Percentiles rank a stretch among this genome's conserved stretches.
Evolutionary conservation across 1,140 invertebrate species (phyloP).

Genomic region (Goniozus legneri): DNA sequence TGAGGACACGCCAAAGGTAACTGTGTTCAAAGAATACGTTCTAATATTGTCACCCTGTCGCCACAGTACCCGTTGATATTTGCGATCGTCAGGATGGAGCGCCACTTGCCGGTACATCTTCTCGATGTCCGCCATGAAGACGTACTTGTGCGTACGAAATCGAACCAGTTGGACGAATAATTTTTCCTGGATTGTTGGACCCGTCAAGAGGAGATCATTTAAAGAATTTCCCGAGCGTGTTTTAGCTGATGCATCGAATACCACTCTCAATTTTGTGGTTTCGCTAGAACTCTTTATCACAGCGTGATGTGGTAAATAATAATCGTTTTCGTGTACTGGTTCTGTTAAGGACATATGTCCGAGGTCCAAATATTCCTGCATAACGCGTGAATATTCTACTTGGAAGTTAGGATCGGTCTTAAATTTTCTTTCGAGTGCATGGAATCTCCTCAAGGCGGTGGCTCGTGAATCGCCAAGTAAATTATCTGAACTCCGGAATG

Average conservation of each 20-base stretch:
- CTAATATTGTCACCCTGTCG: neutral
- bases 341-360: slow-evolving; percentile 33
- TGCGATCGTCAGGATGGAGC: neutral
- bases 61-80: slow-evolving; percentile 5
- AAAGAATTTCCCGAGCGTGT: slow-evolving; percentile 19
- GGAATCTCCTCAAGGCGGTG: slow-evolving; percentile 13
- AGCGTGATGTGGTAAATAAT: neutral
- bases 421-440: slow-evolving; percentile 20
- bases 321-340: neutral
- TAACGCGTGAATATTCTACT: slow-evolving; percentile 30
- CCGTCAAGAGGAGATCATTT: slow-evolving; percentile 28
- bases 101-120: slow-evolving; percentile 12
- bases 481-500: slow-evolving; percentile 20
- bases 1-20: neutral
- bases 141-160: slow-evolving; percentile 7
- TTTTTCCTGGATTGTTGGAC: slow-evolving; percentile 12
- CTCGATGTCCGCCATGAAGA: slow-evolving; percentile 14
- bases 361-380: slow-evolving; percentile 37
- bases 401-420: slow-evolving; percentile 18
- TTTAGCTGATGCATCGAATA: slow-evolving; percentile 38
- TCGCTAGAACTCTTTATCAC: slow-evolving; percentile 1
- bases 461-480: slow-evolving; percentile 12
- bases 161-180: slow-evolving; percentile 6
- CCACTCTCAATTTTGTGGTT: slow-evolving; percentile 18
- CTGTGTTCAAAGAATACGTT: neutral